Base-by-base conservation (phyloP, 2,888 invertebrate genomes). In the Drosophila helvetica region DNA sequence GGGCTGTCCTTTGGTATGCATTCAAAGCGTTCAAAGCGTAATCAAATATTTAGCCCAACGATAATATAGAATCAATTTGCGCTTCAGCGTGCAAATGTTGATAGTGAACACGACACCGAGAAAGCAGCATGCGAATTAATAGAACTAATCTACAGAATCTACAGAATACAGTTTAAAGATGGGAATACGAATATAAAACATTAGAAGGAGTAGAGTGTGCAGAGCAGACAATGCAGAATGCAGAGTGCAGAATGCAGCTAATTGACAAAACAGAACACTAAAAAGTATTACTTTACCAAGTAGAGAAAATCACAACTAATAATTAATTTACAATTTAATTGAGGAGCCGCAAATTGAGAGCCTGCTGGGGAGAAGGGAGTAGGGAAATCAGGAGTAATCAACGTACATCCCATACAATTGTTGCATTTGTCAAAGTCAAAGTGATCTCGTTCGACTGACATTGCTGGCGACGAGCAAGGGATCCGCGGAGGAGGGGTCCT, bases 1-100 rank as follows among this genome's bases (percentile, higher is more conserved):
- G 38, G 38, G 22, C 60, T 79, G 77, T 67, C 52, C 62, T 62
- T 57, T 71, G 74, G 74, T 74, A 66, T 71, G 74, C 74, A 38
- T 15, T n/a, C 38, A 38, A 38, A 78, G 76, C 78, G 76, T 84
- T 80, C 66, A 79, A 86, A 79, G 79, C 78, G 83, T 83, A 86
- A 88, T 89, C 87, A 89, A 89, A 87, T 90, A 90, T 89, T 90
- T 90, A 90, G 90, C 90, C 90, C 90, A 90, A 90, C 90, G 90
- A 90, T 90, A 89, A 90, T 84, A 87, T 80, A 86, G 88, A 77
- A 69, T 74, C 83, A 79, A 80, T 78, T 64, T 73, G 75, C 85
- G 80, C 79, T 51, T 70, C 53, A 77, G 86, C 79, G 77, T 89
- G 73, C 66, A 73, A 74, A 78, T 79, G 78, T 77, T 85, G 82